phyloP scores from a whole-genome alignment of 2,113 vertebrate genomes.

The Sula dactylatra region DNA sequence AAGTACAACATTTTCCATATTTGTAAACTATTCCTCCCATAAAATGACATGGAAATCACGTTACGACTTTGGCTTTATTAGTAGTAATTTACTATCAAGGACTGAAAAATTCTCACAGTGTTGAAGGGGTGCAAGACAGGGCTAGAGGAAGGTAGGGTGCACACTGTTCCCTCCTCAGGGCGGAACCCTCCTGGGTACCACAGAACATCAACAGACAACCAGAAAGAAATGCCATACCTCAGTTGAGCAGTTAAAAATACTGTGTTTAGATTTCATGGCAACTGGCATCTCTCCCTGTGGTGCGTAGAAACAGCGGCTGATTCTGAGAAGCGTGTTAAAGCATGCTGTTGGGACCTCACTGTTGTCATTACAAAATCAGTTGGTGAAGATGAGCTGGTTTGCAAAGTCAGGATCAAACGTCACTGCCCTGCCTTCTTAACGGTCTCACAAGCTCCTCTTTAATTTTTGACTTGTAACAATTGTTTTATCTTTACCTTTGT shows the following conservation, averaged over 20 bases:
- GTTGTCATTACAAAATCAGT: background rate
- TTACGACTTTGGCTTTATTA: background rate
- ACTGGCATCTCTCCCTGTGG: background rate
- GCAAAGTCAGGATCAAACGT: background rate
- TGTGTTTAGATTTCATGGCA: background rate
- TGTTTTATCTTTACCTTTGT: background rate
- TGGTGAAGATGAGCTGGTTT: background rate
- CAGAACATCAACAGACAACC: background rate
- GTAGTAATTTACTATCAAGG: background rate
- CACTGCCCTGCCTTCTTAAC: background rate
- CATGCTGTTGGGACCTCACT: background rate
- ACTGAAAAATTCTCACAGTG: background rate
- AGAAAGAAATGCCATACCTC: background rate
- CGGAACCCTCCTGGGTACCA: background rate
- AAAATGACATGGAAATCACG: background rate
- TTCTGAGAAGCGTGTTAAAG: background rate
- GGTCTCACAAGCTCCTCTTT: background rate
- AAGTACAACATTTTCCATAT: background rate
- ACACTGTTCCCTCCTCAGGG: background rate
- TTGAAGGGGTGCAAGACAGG: background rate
- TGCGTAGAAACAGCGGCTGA: background rate
- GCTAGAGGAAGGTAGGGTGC: background rate
- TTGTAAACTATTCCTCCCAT: background rate
- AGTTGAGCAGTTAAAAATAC: background rate
- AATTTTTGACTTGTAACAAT: background rate